Evolutionary conservation across 2,113 vertebrate species (phyloP), one percentile per base, ranked within the genome.

Genomic region (Phoenicopterus ruber): DNA sequence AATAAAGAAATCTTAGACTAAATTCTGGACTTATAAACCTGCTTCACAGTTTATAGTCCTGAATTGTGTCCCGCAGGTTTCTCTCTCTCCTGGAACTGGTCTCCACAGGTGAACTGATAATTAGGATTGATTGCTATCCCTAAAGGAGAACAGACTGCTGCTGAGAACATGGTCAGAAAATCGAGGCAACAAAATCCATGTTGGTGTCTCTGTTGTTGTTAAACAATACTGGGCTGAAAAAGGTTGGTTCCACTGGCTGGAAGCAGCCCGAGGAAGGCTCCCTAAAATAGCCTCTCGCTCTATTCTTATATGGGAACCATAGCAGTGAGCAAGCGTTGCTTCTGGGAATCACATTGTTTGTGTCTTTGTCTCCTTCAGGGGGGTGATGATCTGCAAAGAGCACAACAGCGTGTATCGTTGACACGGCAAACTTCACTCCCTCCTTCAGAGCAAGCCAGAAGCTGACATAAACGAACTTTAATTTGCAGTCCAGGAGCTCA

Each of bases 341-440:
- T 26, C 82, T 95, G 82, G 82, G 72, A 92, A 62, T 88, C 20
- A 4, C 13, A 84, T 59, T 96, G 47, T 95, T 84, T 44, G 1
- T 92, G 76, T 59, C 81, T 93, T 78, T 96, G 65, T 94, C 94
- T 97, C 79, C 73, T 94, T 66, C 91, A 97, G 95, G 89, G 67
- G 55, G 22, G 25, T 47, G 84, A 89, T 17, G 61, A 69, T 32
- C 62, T 55, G 49, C 74, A 80, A 69, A 77, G 59, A 93, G 70
- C 50, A 40, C 40, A 6, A 29, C 55, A 28, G 10, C 26, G 1
- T 10, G 6, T 66, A 22, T 21, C 59, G 0, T 6, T 46, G 55
- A 44, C 54, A 18, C 0, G 0, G 80, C 38, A 77, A 94, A 36
- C 70, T 25, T 67, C 54, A 2, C 46, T 38, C 42, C 80, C 12